Conservation (phyloP, 2,113 vertebrate species). For the Tachycineta bicolor region DNA sequence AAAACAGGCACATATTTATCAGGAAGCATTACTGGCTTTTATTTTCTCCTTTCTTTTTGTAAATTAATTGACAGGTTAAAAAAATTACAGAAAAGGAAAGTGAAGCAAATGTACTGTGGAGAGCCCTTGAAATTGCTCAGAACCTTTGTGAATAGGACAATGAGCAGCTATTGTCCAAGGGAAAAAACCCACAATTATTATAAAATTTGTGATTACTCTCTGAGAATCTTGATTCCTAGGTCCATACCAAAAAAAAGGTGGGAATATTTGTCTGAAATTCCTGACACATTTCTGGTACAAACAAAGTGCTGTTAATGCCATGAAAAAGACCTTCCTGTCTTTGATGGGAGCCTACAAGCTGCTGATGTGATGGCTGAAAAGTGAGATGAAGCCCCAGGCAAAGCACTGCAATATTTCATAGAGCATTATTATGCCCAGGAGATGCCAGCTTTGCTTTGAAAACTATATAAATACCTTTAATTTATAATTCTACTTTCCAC, state of each 20-base stretch:
- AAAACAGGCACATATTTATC: background rate
- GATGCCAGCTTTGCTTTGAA: background rate
- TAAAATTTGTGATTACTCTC: background rate
- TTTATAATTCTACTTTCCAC: background rate
- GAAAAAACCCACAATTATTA: background rate
- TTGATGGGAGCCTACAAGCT: background rate
- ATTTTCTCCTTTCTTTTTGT: background rate
- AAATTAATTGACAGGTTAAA: background rate
- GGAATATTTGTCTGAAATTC: background rate
- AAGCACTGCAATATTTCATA: background rate
- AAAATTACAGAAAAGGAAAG: background rate
- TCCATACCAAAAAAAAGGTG: background rate
- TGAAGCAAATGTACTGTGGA: background rate
- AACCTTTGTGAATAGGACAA: background rate
- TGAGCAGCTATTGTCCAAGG: background rate
- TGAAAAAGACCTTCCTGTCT: background rate
- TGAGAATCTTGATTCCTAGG: background rate
- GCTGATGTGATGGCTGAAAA: background rate
- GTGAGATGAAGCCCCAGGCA: background rate
- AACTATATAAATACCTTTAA: background rate
- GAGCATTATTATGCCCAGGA: background rate
- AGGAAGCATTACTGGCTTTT: background rate
- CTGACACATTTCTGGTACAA: background rate
- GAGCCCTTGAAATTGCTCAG: background rate
- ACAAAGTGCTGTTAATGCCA: background rate